Conservation (phyloP, 2,797 vertebrate genomes). For the Spinus olivaceus region DNA sequence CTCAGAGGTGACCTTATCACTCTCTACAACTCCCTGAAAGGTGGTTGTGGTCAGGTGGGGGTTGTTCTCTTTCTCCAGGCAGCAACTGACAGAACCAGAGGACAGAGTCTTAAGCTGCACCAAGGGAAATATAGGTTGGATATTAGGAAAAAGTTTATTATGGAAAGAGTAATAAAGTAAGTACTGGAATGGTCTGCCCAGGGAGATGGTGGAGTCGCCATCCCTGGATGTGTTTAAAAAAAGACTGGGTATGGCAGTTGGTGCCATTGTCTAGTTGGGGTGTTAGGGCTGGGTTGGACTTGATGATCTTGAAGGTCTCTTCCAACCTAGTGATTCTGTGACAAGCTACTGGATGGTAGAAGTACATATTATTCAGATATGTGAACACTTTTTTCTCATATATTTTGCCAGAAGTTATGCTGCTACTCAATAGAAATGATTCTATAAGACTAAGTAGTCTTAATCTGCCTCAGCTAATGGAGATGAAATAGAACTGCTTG, state of each 20-base stretch:
- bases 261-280: not conserved
- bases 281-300: not conserved
- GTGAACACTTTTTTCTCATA: not conserved
- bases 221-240: not conserved
- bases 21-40: not conserved
- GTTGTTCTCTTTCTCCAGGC: not conserved
- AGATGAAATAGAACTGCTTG: not conserved
- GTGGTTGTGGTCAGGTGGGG: not conserved
- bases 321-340: not conserved
- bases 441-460: not conserved
- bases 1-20: not conserved
- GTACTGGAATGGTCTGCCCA: not conserved
- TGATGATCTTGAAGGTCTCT: not conserved
- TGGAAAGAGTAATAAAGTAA: no score
- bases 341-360: not conserved
- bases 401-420: not conserved
- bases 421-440: not conserved
- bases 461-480: not conserved
- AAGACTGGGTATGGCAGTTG: not conserved
- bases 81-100: not conserved
- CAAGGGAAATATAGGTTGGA: not conserved
- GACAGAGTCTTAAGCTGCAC: rapidly evolving
- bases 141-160: not conserved
- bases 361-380: not conserved
- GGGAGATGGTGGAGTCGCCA: not conserved